Percentiles rank a stretch among this genome's conserved stretches.
phyloP scores from a whole-genome alignment of 2,888 invertebrate genomes.

The Netelia virgata region DNA sequence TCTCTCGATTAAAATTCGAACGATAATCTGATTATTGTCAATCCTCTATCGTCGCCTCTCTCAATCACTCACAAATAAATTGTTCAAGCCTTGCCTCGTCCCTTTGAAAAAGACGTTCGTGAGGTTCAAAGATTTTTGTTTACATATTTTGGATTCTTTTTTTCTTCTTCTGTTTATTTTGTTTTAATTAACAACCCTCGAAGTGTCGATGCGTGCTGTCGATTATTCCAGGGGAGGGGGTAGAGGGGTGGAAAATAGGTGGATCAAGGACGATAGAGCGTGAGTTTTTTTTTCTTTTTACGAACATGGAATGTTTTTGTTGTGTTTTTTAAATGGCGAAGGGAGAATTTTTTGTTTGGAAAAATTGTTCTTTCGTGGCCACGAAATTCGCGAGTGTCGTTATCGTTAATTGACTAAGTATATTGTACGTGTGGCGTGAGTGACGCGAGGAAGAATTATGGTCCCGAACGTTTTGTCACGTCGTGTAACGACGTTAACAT shows the following conservation, averaged over 20 bases:
- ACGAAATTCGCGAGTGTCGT: slow-evolving; percentile 56
- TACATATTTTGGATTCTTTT: slow-evolving; percentile 18
- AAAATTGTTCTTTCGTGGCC: slow-evolving; percentile 33
- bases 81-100: slow-evolving; percentile 60
- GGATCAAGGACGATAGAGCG: neutral
- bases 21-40: slow-evolving; percentile 64
- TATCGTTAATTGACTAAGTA: slow-evolving; percentile 67
- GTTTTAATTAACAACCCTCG: neutral
- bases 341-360: neutral
- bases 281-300: neutral
- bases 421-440: slow-evolving; percentile 68
- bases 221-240: neutral
- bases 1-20: slow-evolving; percentile 49
- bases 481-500: slow-evolving; percentile 12
- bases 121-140: slow-evolving; percentile 28
- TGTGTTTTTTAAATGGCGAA: neutral
- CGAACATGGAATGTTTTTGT: neutral
- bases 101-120: slow-evolving; percentile 56
- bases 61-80: slow-evolving; percentile 57
- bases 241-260: neutral
- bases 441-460: slow-evolving; percentile 71
- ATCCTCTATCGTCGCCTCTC: slow-evolving; percentile 64
- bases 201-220: slow-evolving; percentile 14
- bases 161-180: neutral
- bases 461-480: slow-evolving; percentile 69